Evolutionary conservation across 1,140 invertebrate species (phyloP), one percentile per base, ranked within the genome.

Genomic region (Lerema accius): DNA sequence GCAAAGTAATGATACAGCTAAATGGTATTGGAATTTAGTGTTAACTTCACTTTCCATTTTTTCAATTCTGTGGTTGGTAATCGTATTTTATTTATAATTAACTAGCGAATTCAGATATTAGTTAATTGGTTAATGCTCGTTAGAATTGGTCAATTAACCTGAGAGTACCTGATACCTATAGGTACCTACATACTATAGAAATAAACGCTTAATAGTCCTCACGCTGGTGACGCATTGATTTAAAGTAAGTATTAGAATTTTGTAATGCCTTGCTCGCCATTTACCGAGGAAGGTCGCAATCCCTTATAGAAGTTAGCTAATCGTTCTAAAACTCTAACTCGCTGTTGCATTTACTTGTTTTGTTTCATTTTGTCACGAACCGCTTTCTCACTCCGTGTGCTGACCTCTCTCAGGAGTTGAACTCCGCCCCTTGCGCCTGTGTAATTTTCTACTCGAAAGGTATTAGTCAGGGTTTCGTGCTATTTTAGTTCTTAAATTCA

Each of bases 391-490:
- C 42, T 53, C 28, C 60, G 16, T 53, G 49, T 43, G 37, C 46
- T 46, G 60, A 63, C 49, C 60, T 62, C 39, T 50, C 59, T 46
- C 40, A 51, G 60, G 48, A 53, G 19, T 46, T 53, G 49, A 63
- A 63, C 60, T 63, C 10, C 37, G 40, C 15, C 15, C 39, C 50
- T n/a, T 39, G 26, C 28, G 11, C 16, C 15, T 32, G 15, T 39
- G 7, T 53, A 39, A 9, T 40, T 26, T 46, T 7, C 28, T 15
- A n/a, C 43, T 46, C 43, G 42, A 5, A 42, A 23, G 19, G 19
- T 32, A 9, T 32, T 32, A 32, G 28, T 32, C 28, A 32, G 28
- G 28, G 9, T 32, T 32, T 23, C 2, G 28, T 32, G 28, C 28
- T 4, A 32, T 32, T 32, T 32, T 32, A 32, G 28, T 4, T 32